phyloP scores from a whole-genome alignment of 2,888 invertebrate genomes.

The Poecilobothrus nobilitatus region DNA sequence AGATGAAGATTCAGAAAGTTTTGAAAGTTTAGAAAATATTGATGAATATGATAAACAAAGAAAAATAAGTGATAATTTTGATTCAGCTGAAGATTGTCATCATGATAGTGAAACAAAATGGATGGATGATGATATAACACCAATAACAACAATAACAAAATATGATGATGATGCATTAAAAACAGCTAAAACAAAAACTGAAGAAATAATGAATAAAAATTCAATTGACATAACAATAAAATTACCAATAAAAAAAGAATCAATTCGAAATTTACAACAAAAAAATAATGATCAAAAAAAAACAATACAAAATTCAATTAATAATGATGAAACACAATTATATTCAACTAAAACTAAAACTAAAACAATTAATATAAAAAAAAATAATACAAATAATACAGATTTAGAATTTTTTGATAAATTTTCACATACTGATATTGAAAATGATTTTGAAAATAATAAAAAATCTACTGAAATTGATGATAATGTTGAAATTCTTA shows the following conservation, averaged over 20 bases:
- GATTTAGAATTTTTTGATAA: not conserved
- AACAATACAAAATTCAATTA: not conserved
- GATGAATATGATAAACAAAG: not conserved
- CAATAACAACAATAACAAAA: not conserved
- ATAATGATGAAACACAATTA: not conserved
- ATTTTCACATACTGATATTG: not conserved
- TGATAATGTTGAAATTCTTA: no score
- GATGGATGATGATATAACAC: not conserved
- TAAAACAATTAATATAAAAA: no score
- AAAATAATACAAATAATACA: not conserved
- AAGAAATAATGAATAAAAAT: not conserved
- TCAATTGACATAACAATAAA: not conserved
- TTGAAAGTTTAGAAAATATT: conserved; percentile 11
- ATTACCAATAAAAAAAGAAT: not conserved
- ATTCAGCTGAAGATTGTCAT: not conserved
- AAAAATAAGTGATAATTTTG: not conserved
- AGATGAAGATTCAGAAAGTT: conserved; percentile 9
- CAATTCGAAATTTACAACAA: no score
- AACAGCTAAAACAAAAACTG: not conserved
- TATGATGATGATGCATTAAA: not conserved
- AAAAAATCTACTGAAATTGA: not conserved
- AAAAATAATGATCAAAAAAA: not conserved
- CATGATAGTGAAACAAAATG: not conserved
- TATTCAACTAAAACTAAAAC: no score
- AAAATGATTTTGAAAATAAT: not conserved